Evolutionary conservation across 2,797 vertebrate genomes (phyloP), one percentile per base, ranked within the genome.

Genomic region (Falco cherrug): DNA sequence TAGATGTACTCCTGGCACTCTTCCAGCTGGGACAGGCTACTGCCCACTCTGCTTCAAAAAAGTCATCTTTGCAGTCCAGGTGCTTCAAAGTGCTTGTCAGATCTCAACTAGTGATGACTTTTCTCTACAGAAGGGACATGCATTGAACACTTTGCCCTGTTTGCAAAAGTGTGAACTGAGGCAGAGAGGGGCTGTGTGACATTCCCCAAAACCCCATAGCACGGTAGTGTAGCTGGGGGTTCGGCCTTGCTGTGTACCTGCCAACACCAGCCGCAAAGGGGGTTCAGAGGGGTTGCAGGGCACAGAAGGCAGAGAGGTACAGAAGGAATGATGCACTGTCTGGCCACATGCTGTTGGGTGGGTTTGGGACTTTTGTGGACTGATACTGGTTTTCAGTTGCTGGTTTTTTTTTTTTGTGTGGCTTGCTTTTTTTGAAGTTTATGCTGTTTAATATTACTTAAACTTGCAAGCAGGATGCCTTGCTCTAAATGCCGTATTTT

Each of bases 71-170:
- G 54, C 25, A 24, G 60, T 57, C 17, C 1, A 5, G 37, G n/a
- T 31, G 6, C 77, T 87, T 78, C 54, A 16, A 26, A 54, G 57
- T 20, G 11, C 24, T 67, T 35, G 10, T 45, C 24, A 8, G 57
- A 19, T 24, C 53, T 51, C 37, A 21, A 1, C 47, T 54, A 13
- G 45, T 0, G 1, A 53, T n/a, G 41, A 9, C 28, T 8, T 56
- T 56, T 41, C 45, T 54, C 59, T 0, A 0, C 11, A 37, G 24
- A 54, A 39, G n/a, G 20, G 54, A 9, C 39, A 1, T 7, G 2
- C 13, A 37, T 21, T 21, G 51, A 64, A 24, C 18, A 1, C 26
- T 59, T 56, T 1, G 4, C 39, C n/a, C 2, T 21, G 50, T 48
- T 86, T 35, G 28, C 31, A 13, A 2, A 75, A 26, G n/a, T 17